Conservation (phyloP, 2,888 invertebrate species). For the Trichacis sp. region DNA sequence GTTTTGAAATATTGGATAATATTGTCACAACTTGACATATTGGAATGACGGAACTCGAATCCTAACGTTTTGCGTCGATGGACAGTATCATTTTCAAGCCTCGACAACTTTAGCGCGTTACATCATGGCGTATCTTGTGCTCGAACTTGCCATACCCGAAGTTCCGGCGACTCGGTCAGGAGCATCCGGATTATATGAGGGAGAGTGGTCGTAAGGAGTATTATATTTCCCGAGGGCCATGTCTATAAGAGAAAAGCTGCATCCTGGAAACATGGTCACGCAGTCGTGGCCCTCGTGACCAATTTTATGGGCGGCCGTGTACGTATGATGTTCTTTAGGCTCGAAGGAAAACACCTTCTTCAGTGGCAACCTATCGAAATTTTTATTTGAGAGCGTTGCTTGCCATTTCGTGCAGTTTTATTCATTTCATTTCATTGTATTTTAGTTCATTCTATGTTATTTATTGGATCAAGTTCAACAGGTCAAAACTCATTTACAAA, state of each 20-base stretch:
- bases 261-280: conserved; percentile 72
- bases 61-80: too few relatives aligned
- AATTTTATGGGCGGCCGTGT: conserved; percentile 75
- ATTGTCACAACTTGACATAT: too few relatives aligned
- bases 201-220: conserved; percentile 31
- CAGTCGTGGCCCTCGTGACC: conserved; percentile 72
- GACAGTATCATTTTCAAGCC: conserved; percentile 18
- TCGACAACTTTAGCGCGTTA: conserved; percentile 28
- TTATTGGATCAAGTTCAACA: too few relatives aligned
- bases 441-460: too few relatives aligned
- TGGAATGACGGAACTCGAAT: too few relatives aligned
- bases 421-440: too few relatives aligned
- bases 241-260: conserved; percentile 80
- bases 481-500: too few relatives aligned
- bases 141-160: conserved; percentile 37
- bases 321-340: conserved; percentile 75
- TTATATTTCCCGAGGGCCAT: conserved; percentile 74
- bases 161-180: conserved; percentile 38
- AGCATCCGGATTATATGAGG: conserved; percentile 29
- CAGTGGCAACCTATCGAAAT: conserved; percentile 75
- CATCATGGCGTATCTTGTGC: conserved; percentile 58
- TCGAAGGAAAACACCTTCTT: conserved; percentile 75
- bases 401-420: too few relatives aligned
- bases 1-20: too few relatives aligned
- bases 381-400: neutral